Evolutionary conservation across 2,888 invertebrate genomes (phyloP).

Genomic region (Sicus ferrugineus): DNA sequence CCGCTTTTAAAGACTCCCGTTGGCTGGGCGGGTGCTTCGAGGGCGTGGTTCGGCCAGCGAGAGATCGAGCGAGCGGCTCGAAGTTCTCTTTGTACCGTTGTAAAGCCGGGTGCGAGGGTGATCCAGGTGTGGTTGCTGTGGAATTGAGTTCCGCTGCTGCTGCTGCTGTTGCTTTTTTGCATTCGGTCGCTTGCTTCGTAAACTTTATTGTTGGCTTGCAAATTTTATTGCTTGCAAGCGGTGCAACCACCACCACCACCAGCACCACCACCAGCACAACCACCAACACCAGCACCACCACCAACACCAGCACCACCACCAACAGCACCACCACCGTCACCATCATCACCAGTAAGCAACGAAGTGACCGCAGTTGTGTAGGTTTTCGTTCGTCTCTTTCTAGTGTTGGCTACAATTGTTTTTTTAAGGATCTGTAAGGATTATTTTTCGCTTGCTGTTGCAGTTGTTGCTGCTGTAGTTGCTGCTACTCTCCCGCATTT

Average conservation of each 20-base stretch:
- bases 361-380: not conserved
- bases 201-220: too few relatives aligned
- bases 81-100: not conserved
- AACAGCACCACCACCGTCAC: too few relatives aligned
- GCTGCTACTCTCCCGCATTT: not conserved
- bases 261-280: too few relatives aligned
- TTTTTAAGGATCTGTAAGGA: not conserved
- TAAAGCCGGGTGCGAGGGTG: not conserved
- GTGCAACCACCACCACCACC: too few relatives aligned
- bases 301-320: too few relatives aligned
- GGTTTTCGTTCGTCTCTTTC: not conserved
- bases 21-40: not conserved
- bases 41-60: not conserved
- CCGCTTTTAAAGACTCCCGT: conserved; percentile 15
- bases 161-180: not conserved
- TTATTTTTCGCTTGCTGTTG: not conserved
- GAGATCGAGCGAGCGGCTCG: not conserved
- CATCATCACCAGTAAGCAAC: not conserved
- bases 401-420: not conserved
- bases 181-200: too few relatives aligned
- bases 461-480: not conserved
- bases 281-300: too few relatives aligned
- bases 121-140: not conserved
- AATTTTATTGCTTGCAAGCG: too few relatives aligned
- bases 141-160: not conserved